phyloP scores from a whole-genome alignment of 2,113 vertebrate species.

The Heloderma charlesbogerti region DNA sequence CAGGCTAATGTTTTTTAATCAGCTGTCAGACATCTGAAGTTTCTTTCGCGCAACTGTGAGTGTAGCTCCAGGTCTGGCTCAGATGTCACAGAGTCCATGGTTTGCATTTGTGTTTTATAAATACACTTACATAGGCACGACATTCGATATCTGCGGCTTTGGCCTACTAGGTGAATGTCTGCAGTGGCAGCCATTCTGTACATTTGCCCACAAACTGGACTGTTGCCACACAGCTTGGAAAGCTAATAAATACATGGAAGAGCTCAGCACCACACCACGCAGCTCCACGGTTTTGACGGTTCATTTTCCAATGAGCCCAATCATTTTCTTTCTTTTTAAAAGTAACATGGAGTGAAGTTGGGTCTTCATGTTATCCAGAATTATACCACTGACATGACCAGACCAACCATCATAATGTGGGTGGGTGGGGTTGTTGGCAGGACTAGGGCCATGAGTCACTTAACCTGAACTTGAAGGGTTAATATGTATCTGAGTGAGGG shows the following conservation, averaged over 20 bases:
- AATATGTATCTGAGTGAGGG: too few species aligned
- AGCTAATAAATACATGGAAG: not conserved
- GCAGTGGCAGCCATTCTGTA: constrained; percentile 5
- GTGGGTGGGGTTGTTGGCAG: too few species aligned
- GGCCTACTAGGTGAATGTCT: not conserved
- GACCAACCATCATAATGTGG: not conserved
- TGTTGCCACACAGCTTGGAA: not conserved
- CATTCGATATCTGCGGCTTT: not conserved
- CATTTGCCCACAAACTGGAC: not conserved
- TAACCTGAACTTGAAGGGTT: too few species aligned
- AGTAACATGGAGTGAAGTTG: not conserved
- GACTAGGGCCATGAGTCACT: too few species aligned
- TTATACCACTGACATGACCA: not conserved
- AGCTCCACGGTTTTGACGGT: not conserved
- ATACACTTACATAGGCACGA: not conserved
- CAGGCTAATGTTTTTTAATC: constrained; percentile 71
- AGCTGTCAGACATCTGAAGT: constrained; percentile 71
- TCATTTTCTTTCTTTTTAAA: not conserved
- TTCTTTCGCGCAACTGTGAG: constrained; percentile 62
- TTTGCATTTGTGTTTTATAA: not conserved
- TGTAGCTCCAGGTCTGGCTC: constrained; percentile 51
- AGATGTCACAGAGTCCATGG: constrained; percentile 33
- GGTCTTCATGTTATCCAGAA: not conserved
- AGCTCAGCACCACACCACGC: rapidly evolving
- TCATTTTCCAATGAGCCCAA: not conserved